phyloP scores from a whole-genome alignment of 92 coral and sea anemone genomes.

The Anthopleura xanthogrammica region DNA sequence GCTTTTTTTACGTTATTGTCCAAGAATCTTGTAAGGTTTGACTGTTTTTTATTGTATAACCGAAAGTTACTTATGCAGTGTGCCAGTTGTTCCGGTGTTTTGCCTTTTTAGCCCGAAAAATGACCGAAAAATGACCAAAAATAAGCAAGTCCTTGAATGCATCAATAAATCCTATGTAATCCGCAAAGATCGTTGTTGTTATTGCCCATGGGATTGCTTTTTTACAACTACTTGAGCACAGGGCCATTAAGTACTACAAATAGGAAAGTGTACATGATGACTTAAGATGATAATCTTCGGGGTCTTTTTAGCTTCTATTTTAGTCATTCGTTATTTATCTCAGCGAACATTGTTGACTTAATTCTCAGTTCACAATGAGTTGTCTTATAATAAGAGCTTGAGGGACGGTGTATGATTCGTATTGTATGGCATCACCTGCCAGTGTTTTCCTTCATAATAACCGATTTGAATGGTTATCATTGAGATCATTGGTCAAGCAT shows the following conservation, averaged over 20 bases:
- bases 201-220: background rate
- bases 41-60: too few species aligned
- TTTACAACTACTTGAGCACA: background rate
- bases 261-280: background rate
- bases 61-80: too few species aligned
- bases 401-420: background rate
- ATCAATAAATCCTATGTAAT: background rate
- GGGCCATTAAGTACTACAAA: background rate
- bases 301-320: background rate
- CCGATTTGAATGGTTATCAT: constrained; percentile 10
- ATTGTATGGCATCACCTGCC: background rate
- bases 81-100: too few species aligned
- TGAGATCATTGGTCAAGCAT: constrained; percentile 16
- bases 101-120: too few species aligned
- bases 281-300: background rate
- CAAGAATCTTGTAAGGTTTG: too few species aligned
- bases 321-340: background rate
- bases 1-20: too few species aligned
- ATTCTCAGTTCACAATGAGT: background rate
- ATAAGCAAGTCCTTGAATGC: too few species aligned
- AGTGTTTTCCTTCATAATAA: background rate
- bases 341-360: background rate
- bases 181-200: background rate
- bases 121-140: too few species aligned
- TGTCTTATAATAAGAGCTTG: background rate